A percentile compares a stretch with the other conserved stretches of the same genome.
phyloP scores from a whole-genome alignment of 2,888 invertebrate species.

The Orthosia gothica region DNA sequence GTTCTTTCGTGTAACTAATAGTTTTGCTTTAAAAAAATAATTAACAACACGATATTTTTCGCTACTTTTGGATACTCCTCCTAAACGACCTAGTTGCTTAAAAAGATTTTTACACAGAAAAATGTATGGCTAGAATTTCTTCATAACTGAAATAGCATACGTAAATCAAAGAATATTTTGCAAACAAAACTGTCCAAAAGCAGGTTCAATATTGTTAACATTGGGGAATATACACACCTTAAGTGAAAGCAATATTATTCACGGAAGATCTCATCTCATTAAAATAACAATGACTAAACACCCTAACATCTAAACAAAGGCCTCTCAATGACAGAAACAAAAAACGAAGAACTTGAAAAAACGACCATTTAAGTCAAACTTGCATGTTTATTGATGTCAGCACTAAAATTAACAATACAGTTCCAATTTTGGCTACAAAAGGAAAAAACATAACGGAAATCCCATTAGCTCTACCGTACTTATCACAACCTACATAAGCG shows the following conservation, averaged over 20 bases:
- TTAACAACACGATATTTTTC: no score
- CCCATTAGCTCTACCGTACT: conserved; percentile 56
- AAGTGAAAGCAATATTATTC: neutral
- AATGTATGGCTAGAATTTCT: no score
- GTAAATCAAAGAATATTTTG: no score
- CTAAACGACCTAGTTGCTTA: no score
- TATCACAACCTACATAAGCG: conserved; percentile 70
- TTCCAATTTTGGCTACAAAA: conserved; percentile 53
- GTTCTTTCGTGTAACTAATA: no score
- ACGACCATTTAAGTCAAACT: conserved; percentile 5
- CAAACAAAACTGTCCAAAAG: no score
- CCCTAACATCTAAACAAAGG: neutral
- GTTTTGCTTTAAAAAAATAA: no score
- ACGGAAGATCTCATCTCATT: conserved; percentile 10
- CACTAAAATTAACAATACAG: conserved; percentile 36
- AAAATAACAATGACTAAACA: neutral
- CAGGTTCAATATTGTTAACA: no score
- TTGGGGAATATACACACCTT: no score
- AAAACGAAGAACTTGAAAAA: neutral
- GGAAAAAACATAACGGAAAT: conserved; percentile 68
- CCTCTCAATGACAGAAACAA: conserved; percentile 15
- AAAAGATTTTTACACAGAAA: no score
- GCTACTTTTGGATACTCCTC: no score
- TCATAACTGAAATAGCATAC: no score
- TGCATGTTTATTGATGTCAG: conserved; percentile 42